Conservation (phyloP, 2,113 vertebrate genomes). For the Spermophilus dauricus region DNA sequence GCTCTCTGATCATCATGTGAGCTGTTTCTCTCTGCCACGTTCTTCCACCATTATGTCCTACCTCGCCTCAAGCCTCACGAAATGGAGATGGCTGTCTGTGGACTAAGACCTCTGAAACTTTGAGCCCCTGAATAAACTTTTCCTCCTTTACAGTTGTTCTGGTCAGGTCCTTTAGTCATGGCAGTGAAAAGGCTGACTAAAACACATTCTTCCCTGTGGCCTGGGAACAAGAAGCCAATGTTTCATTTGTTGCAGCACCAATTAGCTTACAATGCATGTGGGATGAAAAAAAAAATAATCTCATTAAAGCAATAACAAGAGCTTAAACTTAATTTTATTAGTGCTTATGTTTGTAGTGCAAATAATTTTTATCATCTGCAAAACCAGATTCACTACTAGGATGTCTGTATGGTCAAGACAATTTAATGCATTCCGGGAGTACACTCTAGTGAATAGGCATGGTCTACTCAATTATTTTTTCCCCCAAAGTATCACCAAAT, state of each 20-base stretch:
- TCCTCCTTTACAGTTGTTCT: too few relatives aligned
- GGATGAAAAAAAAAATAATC: not conserved
- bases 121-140: too few relatives aligned
- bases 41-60: too few relatives aligned
- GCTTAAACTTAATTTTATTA: not conserved
- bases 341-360: not conserved
- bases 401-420: not conserved
- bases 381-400: not conserved
- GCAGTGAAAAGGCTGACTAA: too few relatives aligned
- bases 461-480: not conserved
- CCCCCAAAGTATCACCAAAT: not conserved
- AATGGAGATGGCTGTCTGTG: too few relatives aligned
- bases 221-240: not conserved
- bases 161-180: too few relatives aligned
- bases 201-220: not conserved
- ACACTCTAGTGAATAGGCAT: not conserved
- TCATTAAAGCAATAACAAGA: not conserved
- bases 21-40: too few relatives aligned
- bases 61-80: too few relatives aligned
- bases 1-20: too few relatives aligned
- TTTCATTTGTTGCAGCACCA: not conserved
- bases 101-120: too few relatives aligned
- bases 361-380: conserved; percentile 37
- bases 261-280: not conserved
- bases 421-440: not conserved